A percentile compares a stretch with the other conserved stretches of the same genome.
Conservation (phyloP, 2,113 vertebrate species). For the Melanerpes formicivorus region DNA sequence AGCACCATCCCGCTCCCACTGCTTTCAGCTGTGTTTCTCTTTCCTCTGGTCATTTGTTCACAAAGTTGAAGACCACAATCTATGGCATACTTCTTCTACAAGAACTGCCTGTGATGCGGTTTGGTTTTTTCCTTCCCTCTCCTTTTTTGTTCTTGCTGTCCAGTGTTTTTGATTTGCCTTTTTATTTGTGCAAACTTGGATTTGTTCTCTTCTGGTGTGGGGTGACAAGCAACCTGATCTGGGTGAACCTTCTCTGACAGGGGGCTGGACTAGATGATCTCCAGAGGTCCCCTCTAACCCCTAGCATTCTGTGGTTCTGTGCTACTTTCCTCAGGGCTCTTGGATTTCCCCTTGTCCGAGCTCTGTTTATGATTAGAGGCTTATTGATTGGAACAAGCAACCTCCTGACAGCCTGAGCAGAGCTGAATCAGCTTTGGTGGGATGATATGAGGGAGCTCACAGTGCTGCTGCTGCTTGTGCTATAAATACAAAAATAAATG, state of each 20-base stretch:
- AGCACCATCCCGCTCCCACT: neutral
- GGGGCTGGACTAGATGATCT: no score
- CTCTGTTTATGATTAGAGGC: neutral
- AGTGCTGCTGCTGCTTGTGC: rapidly evolving
- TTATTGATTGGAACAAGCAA: neutral
- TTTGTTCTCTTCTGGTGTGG: neutral
- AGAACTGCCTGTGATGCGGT: neutral
- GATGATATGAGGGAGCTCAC: neutral
- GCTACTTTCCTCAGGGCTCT: neutral
- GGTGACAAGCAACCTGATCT: neutral
- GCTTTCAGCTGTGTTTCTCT: neutral
- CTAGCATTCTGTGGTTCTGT: no score
- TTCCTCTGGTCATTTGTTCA: neutral
- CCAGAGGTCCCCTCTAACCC: no score
- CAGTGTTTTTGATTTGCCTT: neutral
- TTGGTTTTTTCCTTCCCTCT: neutral
- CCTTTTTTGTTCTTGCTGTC: neutral
- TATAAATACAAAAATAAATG: constrained; percentile 12
- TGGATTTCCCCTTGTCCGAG: neutral
- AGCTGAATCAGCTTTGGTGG: neutral
- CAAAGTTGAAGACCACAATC: neutral
- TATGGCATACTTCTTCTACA: neutral
- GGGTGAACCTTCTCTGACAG: no score
- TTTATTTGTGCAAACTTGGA: neutral
- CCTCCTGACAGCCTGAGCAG: neutral